Conservation (phyloP, 2,113 vertebrate species). For the Turdus rufiventris region DNA sequence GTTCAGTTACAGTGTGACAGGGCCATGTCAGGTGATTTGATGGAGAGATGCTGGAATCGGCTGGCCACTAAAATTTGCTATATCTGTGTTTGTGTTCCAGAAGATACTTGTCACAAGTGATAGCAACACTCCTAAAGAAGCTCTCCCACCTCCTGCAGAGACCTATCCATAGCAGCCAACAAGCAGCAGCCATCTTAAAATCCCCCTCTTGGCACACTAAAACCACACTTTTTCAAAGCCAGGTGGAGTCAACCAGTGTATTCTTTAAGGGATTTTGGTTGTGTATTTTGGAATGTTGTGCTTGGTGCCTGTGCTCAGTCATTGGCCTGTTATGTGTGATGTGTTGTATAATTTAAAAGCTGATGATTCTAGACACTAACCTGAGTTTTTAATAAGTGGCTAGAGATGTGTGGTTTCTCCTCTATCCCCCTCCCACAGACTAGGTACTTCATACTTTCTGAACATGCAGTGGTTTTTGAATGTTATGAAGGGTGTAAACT, state of each 20-base stretch:
- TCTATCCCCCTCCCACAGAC: neutral
- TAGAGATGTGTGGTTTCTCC: neutral
- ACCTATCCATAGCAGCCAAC: neutral
- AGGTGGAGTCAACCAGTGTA: neutral
- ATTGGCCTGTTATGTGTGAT: neutral
- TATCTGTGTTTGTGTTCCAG: neutral
- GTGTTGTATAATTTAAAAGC: neutral
- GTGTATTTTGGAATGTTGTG: neutral
- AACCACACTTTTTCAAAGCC: neutral
- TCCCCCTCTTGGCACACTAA: neutral
- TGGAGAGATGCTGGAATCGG: neutral
- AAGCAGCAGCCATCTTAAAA: neutral
- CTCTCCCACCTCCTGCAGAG: neutral
- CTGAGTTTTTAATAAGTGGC: neutral
- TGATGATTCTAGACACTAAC: neutral
- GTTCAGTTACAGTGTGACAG: neutral
- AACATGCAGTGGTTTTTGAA: constrained; percentile 23
- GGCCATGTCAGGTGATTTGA: neutral
- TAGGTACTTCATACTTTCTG: constrained; percentile 20
- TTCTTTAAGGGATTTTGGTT: neutral
- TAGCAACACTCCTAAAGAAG: neutral
- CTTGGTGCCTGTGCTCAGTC: neutral
- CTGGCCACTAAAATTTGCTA: neutral
- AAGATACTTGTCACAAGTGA: neutral
- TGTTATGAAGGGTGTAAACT: neutral